Base-by-base conservation (phyloP, 2,113 vertebrate genomes). In the Cinclus cinclus region DNA sequence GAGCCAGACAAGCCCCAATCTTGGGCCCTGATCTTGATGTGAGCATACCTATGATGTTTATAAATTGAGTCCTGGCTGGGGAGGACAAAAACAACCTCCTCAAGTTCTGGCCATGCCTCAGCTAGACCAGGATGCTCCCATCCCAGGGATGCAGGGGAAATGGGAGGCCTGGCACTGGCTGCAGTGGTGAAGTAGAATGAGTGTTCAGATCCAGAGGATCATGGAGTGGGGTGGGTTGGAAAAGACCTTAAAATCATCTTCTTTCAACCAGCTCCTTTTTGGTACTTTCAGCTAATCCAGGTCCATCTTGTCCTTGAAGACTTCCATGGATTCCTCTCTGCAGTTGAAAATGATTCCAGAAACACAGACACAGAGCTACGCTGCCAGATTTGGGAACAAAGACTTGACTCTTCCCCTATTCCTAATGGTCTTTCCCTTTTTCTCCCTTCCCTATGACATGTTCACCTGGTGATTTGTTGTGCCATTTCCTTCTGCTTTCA, bases 391-490 rank as follows among this genome's bases (percentile, higher is more conserved):
- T 78, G 33, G 75, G 50, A 74, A 37, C 22, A 49, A 41, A 21
- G 10, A 2, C 8, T 63, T 75, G 31, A 30, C 13, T 22, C 4
- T 24, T 6, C 2, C 11, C 7, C 10, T 1, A 5, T 20, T n/a
- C 20, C 10, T 6, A 8, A 5, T 30, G 64, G 1, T 27, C 7
- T 60, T 10, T 53, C 2, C 46, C 3, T 19, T 9, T 70, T n/a
- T 25, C 0, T 5, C 15, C 41, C n/a, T 83, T 17, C 13, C 12
- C 20, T 18, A 1, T 55, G 59, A 20, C 16, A 25, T 3, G 23
- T 69, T 31, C 19, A 31, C n/a, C 8, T 91, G 56, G 23, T 62
- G 13, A 39, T 20, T 42, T 71, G 8, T 81, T 56, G 11, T 39
- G 67, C 17, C 25, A n/a, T 39, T 74, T 49, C 41, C 33, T 37